Conservation (phyloP, 2,113 vertebrate species). For the Circaetus gallicus region DNA sequence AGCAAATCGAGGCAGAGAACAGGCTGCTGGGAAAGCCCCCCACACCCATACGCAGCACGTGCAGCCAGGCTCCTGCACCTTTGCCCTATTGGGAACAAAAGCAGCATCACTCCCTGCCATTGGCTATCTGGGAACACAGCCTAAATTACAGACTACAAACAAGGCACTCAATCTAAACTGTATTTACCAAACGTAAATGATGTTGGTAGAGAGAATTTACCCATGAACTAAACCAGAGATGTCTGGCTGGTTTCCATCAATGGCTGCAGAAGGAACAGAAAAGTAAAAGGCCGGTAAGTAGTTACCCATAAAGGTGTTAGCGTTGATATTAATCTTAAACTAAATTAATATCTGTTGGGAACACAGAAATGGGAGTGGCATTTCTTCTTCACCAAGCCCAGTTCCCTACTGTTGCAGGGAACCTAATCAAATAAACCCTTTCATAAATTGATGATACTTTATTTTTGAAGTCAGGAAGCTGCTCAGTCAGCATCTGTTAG, state of each 20-base stretch:
- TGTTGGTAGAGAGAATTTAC: background rate
- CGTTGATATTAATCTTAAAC: background rate
- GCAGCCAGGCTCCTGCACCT: background rate
- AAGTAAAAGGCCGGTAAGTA: background rate
- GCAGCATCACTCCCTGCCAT: background rate
- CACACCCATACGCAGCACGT: accelerated
- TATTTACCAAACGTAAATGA: background rate
- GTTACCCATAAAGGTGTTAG: background rate
- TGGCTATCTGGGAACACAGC: background rate
- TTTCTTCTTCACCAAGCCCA: background rate
- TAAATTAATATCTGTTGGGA: background rate
- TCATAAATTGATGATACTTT: background rate
- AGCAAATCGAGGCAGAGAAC: background rate
- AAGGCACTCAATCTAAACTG: background rate
- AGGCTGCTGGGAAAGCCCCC: background rate
- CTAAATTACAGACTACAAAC: background rate
- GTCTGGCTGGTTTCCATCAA: background rate
- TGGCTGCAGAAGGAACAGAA: background rate
- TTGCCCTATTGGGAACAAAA: background rate
- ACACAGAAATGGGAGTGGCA: background rate
- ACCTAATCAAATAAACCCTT: background rate
- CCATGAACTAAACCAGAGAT: background rate
- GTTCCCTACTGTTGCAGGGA: background rate
- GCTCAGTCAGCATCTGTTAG: background rate
- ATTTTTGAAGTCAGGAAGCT: background rate